phyloP scores from a whole-genome alignment of 2,113 vertebrate genomes.

The Antechinus stuartii region DNA sequence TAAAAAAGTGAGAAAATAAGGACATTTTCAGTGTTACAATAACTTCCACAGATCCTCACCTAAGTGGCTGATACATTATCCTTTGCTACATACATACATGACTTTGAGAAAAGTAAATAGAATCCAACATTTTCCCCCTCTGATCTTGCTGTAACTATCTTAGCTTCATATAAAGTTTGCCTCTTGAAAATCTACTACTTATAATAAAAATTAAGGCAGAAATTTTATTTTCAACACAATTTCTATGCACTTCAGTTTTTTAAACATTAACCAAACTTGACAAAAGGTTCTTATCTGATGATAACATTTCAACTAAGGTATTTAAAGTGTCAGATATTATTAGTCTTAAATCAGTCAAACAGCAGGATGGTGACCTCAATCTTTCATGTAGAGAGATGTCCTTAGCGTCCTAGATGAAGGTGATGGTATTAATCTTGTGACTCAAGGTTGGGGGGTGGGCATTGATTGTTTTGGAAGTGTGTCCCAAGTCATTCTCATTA shows the following conservation, averaged over 20 bases:
- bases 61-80: background rate
- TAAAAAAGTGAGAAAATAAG: background rate
- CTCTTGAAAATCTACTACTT: slow-evolving; percentile 6
- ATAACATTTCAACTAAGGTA: slow-evolving; percentile 64
- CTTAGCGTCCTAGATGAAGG: background rate
- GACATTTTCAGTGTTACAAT: background rate
- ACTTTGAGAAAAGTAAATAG: background rate
- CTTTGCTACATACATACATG: background rate
- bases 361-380: slow-evolving; percentile 48
- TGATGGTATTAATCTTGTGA: background rate
- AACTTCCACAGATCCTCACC: background rate
- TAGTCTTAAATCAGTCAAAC: slow-evolving; percentile 65
- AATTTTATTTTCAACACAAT: slow-evolving; percentile 28
- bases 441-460: background rate
- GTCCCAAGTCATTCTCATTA: slow-evolving; percentile 31
- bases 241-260: slow-evolving; percentile 49
- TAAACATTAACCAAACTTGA: slow-evolving; percentile 71
- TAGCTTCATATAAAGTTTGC: background rate
- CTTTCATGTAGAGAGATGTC: slow-evolving; percentile 38
- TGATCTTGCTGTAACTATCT: fast-evolving
- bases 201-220: slow-evolving; percentile 37
- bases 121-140: slow-evolving; percentile 5
- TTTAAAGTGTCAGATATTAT: slow-evolving; percentile 68
- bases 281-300: slow-evolving; percentile 75
- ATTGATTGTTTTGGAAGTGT: slow-evolving; percentile 10